A percentile compares a stretch with the other conserved stretches of the same genome.
phyloP scores from a whole-genome alignment of 2,888 invertebrate genomes.

The Argyresthia albistria region DNA sequence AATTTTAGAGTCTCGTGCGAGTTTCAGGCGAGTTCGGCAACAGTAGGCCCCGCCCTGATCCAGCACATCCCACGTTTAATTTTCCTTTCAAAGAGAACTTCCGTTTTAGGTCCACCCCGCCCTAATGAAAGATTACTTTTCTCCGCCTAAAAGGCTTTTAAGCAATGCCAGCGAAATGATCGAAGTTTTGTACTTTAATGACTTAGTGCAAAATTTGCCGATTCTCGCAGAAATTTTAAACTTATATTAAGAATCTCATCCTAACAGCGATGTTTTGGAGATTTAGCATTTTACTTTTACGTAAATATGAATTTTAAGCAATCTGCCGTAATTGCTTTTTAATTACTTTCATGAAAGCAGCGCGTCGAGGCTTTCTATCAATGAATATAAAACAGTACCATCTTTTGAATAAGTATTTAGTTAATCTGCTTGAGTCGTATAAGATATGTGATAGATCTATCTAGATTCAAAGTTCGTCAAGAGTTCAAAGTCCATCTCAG shows the following conservation, averaged over 20 bases:
- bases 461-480: no score
- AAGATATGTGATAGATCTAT: no score
- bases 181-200: slow-evolving; percentile 73
- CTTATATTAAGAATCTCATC: slow-evolving; percentile 71
- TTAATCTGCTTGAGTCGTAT: no score
- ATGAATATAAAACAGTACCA: slow-evolving; percentile 20
- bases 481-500: no score
- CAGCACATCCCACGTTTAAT: slow-evolving; percentile 66
- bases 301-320: slow-evolving; percentile 60
- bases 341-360: slow-evolving; percentile 54
- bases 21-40: not conserved
- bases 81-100: slow-evolving; percentile 71
- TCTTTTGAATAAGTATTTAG: no score
- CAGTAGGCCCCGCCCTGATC: slow-evolving; percentile 14
- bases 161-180: slow-evolving; percentile 70
- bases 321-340: slow-evolving; percentile 65
- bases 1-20: not conserved
- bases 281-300: slow-evolving; percentile 48
- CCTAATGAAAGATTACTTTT: slow-evolving; percentile 72
- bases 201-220: slow-evolving; percentile 72
- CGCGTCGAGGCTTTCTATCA: slow-evolving; percentile 18
- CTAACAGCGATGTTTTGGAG: slow-evolving; percentile 56
- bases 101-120: slow-evolving; percentile 67
- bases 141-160: slow-evolving; percentile 71
- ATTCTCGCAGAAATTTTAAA: slow-evolving; percentile 70